phyloP scores from a whole-genome alignment of 2,113 vertebrate species.

The Muntiacus reevesi region DNA sequence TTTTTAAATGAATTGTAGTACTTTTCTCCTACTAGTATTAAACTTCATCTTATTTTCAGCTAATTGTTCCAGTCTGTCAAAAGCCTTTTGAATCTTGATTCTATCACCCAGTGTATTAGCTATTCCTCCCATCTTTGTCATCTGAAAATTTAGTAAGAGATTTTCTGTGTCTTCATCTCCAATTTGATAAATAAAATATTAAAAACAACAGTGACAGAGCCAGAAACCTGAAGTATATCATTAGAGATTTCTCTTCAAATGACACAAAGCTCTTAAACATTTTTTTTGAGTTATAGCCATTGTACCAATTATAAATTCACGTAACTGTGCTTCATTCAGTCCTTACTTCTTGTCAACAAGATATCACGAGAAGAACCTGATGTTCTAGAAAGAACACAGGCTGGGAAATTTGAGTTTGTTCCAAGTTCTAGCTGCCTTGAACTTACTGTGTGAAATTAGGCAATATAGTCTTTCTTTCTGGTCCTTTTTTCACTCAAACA shows the following conservation, averaged over 20 bases:
- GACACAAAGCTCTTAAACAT: not conserved
- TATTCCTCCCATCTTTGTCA: not conserved
- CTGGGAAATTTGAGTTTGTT: not conserved
- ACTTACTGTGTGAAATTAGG: not conserved
- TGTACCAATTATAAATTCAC: not conserved
- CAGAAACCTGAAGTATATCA: not conserved
- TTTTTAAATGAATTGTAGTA: not conserved
- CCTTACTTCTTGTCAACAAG: not conserved
- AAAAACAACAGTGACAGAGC: not conserved
- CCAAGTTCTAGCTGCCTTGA: not conserved
- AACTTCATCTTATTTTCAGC: not conserved
- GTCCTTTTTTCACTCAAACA: not conserved
- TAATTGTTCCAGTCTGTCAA: not conserved
- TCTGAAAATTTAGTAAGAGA: not conserved
- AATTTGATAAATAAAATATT: conserved; percentile 9
- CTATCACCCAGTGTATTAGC: not conserved
- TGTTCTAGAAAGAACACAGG: not conserved
- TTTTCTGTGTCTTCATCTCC: conserved; percentile 6
- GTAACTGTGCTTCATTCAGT: not conserved
- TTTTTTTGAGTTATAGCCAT: not conserved
- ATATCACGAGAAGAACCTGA: not conserved
- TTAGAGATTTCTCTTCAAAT: not conserved
- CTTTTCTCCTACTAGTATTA: not conserved
- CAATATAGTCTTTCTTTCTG: not conserved
- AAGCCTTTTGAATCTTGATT: not conserved